These are phyloP conservation scores for Cenopis cana DNA, from an alignment of 2,888 invertebrate genomes.

Conservation along the genomic window DNA sequence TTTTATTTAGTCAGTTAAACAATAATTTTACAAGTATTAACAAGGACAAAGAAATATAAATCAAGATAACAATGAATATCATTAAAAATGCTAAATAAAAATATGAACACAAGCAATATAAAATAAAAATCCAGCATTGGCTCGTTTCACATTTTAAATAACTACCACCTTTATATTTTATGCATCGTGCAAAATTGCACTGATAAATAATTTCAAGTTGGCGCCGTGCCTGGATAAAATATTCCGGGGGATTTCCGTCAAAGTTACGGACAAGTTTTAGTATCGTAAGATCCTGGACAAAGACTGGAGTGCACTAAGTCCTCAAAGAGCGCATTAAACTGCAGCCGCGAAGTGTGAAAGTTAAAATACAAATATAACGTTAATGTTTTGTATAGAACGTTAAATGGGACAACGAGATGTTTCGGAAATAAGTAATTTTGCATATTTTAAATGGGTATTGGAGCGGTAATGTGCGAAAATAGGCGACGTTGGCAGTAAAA, in stretches of 20 bases:
- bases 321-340: constrained; percentile 61
- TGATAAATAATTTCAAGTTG: constrained; percentile 41
- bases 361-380: constrained; percentile 64
- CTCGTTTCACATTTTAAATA: constrained; percentile 23
- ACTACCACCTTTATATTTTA: constrained; percentile 36
- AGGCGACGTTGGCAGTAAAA: constrained; percentile 8
- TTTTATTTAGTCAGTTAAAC: no score
- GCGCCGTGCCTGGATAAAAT: constrained; percentile 36
- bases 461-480: constrained; percentile 11
- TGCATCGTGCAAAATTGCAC: constrained; percentile 43
- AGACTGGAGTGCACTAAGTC: constrained; percentile 63
- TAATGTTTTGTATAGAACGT: constrained; percentile 14
- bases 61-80: no score
- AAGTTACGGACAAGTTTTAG: constrained; percentile 41
- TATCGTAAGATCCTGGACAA: constrained; percentile 44
- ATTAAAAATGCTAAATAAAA: background rate
- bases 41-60: background rate
- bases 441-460: constrained; percentile 16
- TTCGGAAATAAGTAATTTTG: constrained; percentile 3
- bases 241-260: constrained; percentile 42
- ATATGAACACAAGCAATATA: background rate
- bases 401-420: background rate
- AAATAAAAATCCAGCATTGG: background rate
- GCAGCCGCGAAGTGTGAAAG: constrained; percentile 58
- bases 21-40: no score